A percentile compares a stretch with the other conserved stretches of the same genome.
These are phyloP conservation scores for Carcharodon carcharias DNA, from an alignment of 2,797 vertebrate genomes.

Conservation along the genomic window DNA sequence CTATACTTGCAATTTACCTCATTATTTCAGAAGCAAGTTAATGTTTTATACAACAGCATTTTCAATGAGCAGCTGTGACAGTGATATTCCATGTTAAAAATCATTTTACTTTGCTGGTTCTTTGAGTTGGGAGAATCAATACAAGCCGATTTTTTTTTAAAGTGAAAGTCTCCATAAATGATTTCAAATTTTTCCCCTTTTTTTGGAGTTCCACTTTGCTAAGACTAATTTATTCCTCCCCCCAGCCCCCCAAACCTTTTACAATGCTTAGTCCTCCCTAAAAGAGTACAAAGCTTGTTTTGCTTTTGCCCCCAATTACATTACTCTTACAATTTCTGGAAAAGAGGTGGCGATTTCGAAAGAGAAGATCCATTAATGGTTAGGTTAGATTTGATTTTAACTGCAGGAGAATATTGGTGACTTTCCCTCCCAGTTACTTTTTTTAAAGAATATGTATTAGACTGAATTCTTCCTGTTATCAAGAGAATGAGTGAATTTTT, in stretches of 20 bases:
- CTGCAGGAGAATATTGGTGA: neutral
- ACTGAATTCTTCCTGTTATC: neutral
- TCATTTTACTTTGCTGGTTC: neutral
- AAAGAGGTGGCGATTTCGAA: neutral
- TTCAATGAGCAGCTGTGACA: constrained; percentile 24
- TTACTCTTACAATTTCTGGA: neutral
- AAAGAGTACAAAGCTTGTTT: neutral
- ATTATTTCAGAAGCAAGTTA: neutral
- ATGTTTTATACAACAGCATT: neutral
- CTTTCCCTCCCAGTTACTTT: neutral
- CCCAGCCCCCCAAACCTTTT: neutral
- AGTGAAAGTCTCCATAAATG: neutral
- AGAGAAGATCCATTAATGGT: neutral
- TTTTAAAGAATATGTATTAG: neutral
- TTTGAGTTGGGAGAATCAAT: neutral
- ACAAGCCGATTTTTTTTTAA: too few relatives aligned
- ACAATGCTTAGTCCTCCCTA: neutral
- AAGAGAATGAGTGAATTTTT: constrained; percentile 30
- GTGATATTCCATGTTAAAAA: neutral
- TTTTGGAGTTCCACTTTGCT: neutral
- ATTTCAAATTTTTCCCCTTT: neutral
- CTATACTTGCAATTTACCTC: neutral
- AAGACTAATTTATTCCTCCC: neutral
- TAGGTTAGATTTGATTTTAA: constrained; percentile 13
- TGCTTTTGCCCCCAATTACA: neutral